Evolutionary conservation across 2,113 vertebrate species (phyloP).

Genomic region (Dicaeum eximium): DNA sequence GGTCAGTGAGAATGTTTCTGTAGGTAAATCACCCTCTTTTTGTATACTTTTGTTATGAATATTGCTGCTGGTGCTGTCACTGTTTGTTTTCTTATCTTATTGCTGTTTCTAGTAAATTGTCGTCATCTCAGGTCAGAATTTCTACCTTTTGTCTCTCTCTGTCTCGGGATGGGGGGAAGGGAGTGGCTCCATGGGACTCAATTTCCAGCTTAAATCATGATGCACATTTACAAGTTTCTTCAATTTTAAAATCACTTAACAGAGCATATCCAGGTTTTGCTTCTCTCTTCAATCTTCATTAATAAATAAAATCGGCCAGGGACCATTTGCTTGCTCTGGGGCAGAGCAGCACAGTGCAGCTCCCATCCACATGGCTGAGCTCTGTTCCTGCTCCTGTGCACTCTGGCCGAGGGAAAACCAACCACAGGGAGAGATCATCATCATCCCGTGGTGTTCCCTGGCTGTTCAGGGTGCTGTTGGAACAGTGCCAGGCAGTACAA

Average conservation of each 20-base stretch:
- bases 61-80: not conserved
- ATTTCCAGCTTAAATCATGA: not conserved
- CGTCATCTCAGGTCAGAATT: not conserved
- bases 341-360: not conserved
- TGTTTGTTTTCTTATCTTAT: not conserved
- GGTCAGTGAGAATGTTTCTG: not conserved
- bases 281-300: not conserved
- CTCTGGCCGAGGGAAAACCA: not conserved
- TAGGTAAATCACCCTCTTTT: not conserved
- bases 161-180: not conserved
- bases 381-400: not conserved
- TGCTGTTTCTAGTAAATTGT: not conserved
- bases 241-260: not conserved
- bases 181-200: accelerated
- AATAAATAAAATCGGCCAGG: not conserved
- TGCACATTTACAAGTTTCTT: not conserved
- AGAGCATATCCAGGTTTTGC: not conserved
- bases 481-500: not conserved
- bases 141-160: not conserved
- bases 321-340: not conserved
- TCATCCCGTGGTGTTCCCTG: not conserved
- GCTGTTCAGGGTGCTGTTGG: not conserved
- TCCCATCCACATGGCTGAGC: not conserved
- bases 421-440: not conserved
- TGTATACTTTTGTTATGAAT: not conserved